Evolutionary conservation across 2,797 vertebrate species (phyloP).

Genomic region (Sciurus carolinensis): DNA sequence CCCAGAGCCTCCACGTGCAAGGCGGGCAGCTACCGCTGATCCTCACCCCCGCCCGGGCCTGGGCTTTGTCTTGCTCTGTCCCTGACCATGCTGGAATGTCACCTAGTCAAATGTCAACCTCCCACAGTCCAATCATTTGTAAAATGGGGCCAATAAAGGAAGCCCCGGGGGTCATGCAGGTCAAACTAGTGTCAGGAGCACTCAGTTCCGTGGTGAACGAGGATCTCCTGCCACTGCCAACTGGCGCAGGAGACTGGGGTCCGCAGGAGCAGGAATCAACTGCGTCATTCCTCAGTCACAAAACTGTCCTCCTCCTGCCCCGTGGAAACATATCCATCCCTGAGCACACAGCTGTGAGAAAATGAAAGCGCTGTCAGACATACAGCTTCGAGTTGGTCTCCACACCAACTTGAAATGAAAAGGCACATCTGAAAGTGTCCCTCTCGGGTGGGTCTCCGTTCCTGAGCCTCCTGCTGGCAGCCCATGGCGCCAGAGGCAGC

Average conservation of each 20-base stretch:
- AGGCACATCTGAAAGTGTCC: background rate
- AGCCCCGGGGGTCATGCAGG: background rate
- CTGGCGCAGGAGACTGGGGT: accelerated
- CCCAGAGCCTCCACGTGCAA: background rate
- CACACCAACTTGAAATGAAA: background rate
- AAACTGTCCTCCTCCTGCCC: background rate
- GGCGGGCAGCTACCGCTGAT: background rate
- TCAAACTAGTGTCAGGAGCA: accelerated
- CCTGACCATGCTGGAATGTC: accelerated
- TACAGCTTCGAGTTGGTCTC: background rate
- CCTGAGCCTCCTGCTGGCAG: background rate
- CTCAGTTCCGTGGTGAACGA: accelerated
- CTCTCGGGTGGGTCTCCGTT: background rate
- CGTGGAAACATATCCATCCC: accelerated
- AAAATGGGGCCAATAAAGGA: background rate
- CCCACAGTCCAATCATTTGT: background rate
- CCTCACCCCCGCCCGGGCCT: background rate
- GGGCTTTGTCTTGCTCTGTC: background rate
- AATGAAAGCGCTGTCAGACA: background rate
- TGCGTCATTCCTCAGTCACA: background rate
- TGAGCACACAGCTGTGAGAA: accelerated
- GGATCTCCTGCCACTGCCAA: background rate
- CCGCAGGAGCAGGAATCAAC: background rate
- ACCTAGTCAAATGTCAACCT: too few relatives aligned
- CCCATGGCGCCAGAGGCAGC: background rate